Conservation (phyloP, 1,140 invertebrate species). For the Bradysia coprophila region DNA sequence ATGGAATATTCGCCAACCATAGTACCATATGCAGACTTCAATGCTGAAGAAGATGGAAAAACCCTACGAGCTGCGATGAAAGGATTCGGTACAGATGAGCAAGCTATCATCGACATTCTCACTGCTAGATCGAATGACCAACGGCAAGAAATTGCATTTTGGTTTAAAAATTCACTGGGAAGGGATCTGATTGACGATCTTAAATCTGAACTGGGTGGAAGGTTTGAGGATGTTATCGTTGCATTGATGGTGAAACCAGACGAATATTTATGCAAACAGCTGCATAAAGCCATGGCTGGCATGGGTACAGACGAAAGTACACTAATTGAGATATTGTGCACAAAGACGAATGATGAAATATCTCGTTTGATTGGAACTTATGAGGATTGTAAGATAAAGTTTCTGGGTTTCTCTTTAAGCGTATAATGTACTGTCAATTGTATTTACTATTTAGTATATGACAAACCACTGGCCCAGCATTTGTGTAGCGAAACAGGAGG, state of each 20-base stretch:
- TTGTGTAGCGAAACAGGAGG: slow-evolving; percentile 63
- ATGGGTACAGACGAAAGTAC: slow-evolving; percentile 38
- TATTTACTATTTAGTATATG: no score
- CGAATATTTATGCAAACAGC: slow-evolving; percentile 49
- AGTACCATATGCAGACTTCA: slow-evolving; percentile 33
- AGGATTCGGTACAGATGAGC: slow-evolving; percentile 58
- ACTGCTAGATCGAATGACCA: slow-evolving; percentile 42
- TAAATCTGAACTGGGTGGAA: slow-evolving; percentile 55
- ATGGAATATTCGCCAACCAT: slow-evolving; percentile 42
- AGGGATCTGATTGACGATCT: slow-evolving; percentile 54
- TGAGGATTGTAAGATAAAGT: no score
- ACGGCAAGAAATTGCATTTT: slow-evolving; percentile 41
- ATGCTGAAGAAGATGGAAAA: slow-evolving; percentile 44
- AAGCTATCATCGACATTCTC: slow-evolving; percentile 52
- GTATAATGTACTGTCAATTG: no score
- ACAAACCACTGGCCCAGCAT: slow-evolving; percentile 51
- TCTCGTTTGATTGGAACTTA: slow-evolving; percentile 40
- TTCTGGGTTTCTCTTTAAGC: no score
- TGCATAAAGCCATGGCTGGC: slow-evolving; percentile 46
- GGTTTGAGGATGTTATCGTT: slow-evolving; percentile 59
- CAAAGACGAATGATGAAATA: slow-evolving; percentile 44
- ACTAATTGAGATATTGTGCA: slow-evolving; percentile 51
- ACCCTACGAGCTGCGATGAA: slow-evolving; percentile 55
- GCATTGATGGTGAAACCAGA: slow-evolving; percentile 47
- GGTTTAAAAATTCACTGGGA: slow-evolving; percentile 56